These are phyloP conservation scores for Mesorhabditis spiculigera DNA, from an alignment of 2,888 invertebrate genomes.

Conservation along the genomic window DNA sequence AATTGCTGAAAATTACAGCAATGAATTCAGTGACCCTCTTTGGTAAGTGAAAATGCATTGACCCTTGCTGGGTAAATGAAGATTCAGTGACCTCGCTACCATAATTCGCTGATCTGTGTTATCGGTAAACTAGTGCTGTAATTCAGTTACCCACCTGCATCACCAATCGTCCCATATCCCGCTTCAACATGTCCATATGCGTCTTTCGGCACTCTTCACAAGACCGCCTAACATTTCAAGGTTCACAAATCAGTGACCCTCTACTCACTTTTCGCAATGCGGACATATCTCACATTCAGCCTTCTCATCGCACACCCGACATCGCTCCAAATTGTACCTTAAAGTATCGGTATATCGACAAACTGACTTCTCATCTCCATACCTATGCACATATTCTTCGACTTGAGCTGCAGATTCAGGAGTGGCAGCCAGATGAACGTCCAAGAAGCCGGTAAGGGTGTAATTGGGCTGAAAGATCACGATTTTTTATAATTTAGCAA, in stretches of 20 bases:
- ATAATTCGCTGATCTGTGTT: no score
- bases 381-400: slow-evolving; percentile 58
- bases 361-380: background rate
- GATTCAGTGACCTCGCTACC: no score
- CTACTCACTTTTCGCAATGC: slow-evolving; percentile 80
- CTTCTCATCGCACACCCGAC: slow-evolving; percentile 59
- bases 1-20: no score
- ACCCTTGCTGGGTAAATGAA: no score
- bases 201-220: slow-evolving; percentile 90
- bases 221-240: slow-evolving; percentile 68
- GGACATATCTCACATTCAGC: slow-evolving; percentile 68
- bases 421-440: slow-evolving; percentile 57
- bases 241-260: slow-evolving; percentile 10
- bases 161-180: slow-evolving; percentile 83
- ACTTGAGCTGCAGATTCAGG: slow-evolving; percentile 55
- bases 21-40: no score
- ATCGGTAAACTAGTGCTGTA: background rate
- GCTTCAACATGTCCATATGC: slow-evolving; percentile 88
- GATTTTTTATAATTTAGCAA: background rate
- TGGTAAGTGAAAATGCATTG: no score
- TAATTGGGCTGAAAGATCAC: slow-evolving; percentile 69
- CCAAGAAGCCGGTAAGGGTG: slow-evolving; percentile 69
- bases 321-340: slow-evolving; percentile 58
- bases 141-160: slow-evolving; percentile 68
- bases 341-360: slow-evolving; percentile 13